These are phyloP conservation scores for Pangasius djambal DNA, from an alignment of 2,797 vertebrate genomes.

Conservation along the genomic window DNA sequence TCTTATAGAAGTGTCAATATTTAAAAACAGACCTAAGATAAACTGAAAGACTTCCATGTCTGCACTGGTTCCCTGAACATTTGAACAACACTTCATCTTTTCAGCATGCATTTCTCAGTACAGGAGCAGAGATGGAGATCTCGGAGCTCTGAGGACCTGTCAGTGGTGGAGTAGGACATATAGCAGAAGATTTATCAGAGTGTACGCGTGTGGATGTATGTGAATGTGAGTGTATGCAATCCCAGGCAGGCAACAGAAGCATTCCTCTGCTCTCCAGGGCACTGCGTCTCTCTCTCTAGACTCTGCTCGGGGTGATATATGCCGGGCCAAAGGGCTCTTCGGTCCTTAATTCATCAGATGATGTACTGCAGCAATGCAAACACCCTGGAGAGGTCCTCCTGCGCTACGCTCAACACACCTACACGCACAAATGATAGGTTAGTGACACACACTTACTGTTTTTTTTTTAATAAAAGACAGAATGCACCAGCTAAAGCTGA, in stretches of 20 bases:
- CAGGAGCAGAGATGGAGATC: constrained; percentile 7
- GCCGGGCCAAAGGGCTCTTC: constrained; percentile 42
- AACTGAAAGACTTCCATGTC: not conserved
- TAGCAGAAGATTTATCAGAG: constrained; percentile 43
- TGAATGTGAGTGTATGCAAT: constrained; percentile 26
- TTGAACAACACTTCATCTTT: constrained; percentile 9
- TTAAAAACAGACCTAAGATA: not conserved
- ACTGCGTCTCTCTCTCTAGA: constrained; percentile 31
- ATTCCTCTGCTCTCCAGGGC: constrained; percentile 56
- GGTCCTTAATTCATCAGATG: constrained; percentile 57
- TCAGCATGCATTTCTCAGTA: constrained; percentile 37
- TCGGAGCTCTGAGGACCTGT: not conserved
- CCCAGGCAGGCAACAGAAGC: constrained; percentile 49
- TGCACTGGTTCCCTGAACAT: not conserved
- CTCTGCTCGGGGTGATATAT: constrained; percentile 49
- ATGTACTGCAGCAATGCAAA: constrained; percentile 43
- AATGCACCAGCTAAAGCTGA: not conserved
- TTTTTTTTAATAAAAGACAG: not conserved
- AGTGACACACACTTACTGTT: not conserved
- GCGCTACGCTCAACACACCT: constrained; percentile 22
- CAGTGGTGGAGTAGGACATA: constrained; percentile 34
- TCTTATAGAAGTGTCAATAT: not conserved
- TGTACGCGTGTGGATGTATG: constrained; percentile 34
- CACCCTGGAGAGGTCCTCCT: constrained; percentile 38
- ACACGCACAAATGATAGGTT: not conserved